These are phyloP conservation scores for Clistopyga incitator DNA, from an alignment of 2,888 invertebrate species.

Conservation along the genomic window DNA sequence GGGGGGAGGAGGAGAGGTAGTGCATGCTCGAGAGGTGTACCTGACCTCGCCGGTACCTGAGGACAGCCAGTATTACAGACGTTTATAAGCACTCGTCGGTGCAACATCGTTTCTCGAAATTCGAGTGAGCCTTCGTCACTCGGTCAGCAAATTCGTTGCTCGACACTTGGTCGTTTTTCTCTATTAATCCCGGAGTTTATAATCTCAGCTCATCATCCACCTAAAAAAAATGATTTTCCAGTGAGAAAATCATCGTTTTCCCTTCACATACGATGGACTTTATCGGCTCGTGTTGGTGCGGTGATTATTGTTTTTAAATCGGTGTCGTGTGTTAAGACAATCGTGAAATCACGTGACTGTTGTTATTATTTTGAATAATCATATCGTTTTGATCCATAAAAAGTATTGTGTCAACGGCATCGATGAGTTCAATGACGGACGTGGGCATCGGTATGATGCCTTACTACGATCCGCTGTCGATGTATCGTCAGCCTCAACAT, in stretches of 20 bases:
- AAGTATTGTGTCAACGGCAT: neutral
- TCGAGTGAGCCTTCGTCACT: conserved; percentile 13
- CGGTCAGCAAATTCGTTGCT: conserved; percentile 12
- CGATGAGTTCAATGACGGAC: conserved; percentile 70
- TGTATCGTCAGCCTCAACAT: conserved; percentile 87
- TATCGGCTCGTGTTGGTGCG: conserved; percentile 29
- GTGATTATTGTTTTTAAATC: conserved; percentile 35
- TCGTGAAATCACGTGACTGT: neutral
- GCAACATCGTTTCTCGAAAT: conserved; percentile 65
- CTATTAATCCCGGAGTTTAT: neutral
- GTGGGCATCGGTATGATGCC: conserved; percentile 87
- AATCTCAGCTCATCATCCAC: too few species aligned
- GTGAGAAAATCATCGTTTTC: neutral
- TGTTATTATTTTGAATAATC: neutral
- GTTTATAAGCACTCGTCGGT: conserved; percentile 72
- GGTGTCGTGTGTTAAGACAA: conserved; percentile 15
- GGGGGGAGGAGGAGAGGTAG: conserved; percentile 64
- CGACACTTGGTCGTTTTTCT: neutral
- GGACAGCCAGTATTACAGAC: conserved; percentile 65
- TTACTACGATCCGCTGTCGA: conserved; percentile 89
- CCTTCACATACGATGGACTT: conserved; percentile 30
- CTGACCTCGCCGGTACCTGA: conserved; percentile 65
- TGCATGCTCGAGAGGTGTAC: conserved; percentile 70
- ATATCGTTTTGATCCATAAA: neutral
- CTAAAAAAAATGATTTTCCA: neutral